Percentiles rank a stretch among this genome's conserved stretches.
These are phyloP conservation scores for Microcebus ravelobensis DNA, from an alignment of 2,113 vertebrate genomes.

Conservation along the genomic window DNA sequence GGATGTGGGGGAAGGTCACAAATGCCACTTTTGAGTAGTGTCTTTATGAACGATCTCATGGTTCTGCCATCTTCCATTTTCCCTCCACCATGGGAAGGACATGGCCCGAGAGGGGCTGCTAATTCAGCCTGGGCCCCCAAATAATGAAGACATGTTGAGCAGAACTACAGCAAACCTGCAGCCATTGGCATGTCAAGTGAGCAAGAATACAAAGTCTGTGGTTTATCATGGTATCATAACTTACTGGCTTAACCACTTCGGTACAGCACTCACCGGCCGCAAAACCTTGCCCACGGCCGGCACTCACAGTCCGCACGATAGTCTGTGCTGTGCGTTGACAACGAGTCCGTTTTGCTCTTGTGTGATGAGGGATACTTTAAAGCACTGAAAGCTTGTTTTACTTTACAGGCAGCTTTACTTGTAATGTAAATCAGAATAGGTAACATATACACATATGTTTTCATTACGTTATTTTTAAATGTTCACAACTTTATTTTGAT, in stretches of 20 bases:
- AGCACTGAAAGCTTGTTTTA: too few relatives aligned
- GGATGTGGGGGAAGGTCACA: background rate
- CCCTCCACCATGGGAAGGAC: background rate
- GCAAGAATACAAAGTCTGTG: background rate
- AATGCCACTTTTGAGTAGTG: background rate
- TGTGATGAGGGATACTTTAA: too few relatives aligned
- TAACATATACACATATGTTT: too few relatives aligned
- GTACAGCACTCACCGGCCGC: too few relatives aligned
- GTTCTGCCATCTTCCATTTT: background rate
- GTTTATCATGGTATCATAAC: background rate
- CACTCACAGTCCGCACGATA: too few relatives aligned
- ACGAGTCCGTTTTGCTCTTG: too few relatives aligned
- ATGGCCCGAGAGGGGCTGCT: background rate
- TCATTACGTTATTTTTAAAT: too few relatives aligned
- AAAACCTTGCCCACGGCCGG: too few relatives aligned
- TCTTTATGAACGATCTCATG: background rate
- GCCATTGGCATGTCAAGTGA: background rate
- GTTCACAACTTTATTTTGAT: too few relatives aligned
- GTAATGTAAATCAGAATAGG: too few relatives aligned
- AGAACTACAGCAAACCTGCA: background rate
- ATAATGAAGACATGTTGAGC: background rate
- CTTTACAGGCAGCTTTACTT: too few relatives aligned
- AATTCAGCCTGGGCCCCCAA: background rate
- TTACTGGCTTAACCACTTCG: background rate
- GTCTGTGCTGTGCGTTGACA: too few relatives aligned